Percentiles rank a stretch among this genome's conserved stretches.
phyloP scores from a whole-genome alignment of 2,113 vertebrate species.

The Terrapene triunguis region DNA sequence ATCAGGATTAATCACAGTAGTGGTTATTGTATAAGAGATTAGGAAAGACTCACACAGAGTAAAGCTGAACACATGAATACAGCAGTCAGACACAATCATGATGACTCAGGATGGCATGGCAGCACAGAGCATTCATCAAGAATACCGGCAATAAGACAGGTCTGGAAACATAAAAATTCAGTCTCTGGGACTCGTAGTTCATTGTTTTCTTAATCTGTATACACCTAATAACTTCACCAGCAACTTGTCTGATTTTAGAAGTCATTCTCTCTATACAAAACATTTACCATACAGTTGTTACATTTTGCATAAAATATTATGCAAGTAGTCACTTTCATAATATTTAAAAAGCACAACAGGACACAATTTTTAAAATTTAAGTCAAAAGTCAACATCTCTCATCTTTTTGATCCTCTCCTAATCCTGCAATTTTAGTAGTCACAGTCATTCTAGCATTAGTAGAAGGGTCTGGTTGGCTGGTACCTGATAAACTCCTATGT shows the following conservation, averaged over 20 bases:
- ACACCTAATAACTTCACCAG: not conserved
- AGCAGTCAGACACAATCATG: not conserved
- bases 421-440: not conserved
- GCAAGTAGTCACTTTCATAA: not conserved
- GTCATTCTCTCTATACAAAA: not conserved
- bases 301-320: not conserved
- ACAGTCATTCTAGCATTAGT: not conserved
- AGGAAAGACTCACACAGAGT: not conserved
- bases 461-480: not conserved
- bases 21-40: not conserved
- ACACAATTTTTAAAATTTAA: not conserved
- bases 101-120: constrained; percentile 11
- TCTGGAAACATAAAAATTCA: constrained; percentile 3
- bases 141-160: not conserved
- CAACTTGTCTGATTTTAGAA: not conserved
- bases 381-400: not conserved
- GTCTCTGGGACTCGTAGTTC: not conserved
- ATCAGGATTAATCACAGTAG: not conserved
- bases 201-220: not conserved
- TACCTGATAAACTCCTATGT: not conserved
- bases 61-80: not conserved
- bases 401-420: not conserved
- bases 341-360: not conserved
- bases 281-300: not conserved
- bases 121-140: not conserved